Evolutionary conservation across 2,113 vertebrate genomes (phyloP).

Genomic region (Salvelinus sp.): DNA sequence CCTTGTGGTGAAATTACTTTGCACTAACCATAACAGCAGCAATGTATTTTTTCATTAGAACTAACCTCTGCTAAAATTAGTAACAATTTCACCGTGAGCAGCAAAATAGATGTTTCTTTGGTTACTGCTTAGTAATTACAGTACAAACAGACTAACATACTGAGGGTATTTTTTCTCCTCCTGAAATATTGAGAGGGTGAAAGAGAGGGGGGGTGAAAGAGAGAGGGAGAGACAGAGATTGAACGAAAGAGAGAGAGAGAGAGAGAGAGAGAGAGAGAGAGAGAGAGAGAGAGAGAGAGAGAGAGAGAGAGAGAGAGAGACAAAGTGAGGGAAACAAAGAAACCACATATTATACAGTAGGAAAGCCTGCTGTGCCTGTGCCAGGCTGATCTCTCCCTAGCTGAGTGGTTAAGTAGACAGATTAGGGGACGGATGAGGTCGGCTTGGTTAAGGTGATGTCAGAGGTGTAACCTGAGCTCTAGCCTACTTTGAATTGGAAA

Average conservation of each 20-base stretch:
- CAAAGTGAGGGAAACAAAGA: not conserved
- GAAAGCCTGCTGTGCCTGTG: not conserved
- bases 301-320: not conserved
- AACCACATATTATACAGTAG: not conserved
- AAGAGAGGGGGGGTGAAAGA: not conserved
- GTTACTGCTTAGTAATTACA: not conserved
- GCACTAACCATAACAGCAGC: conserved; percentile 8
- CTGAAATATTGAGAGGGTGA: not conserved
- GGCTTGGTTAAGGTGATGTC: conserved; percentile 43
- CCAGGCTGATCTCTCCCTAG: not conserved
- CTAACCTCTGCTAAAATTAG: not conserved
- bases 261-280: not conserved
- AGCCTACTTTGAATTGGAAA: conserved; percentile 24
- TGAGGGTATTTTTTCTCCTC: not conserved
- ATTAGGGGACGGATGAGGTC: conserved; percentile 11
- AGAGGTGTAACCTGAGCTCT: conserved; percentile 43
- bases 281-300: not conserved
- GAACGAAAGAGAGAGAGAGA: not conserved
- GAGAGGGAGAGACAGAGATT: not conserved
- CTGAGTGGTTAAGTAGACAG: not conserved
- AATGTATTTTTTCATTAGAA: not conserved
- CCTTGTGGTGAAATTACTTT: conserved; percentile 16
- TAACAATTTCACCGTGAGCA: not conserved
- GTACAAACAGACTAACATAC: not conserved
- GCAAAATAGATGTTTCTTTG: not conserved